phyloP scores from a whole-genome alignment of 2,888 invertebrate genomes.

The Troides helena region DNA sequence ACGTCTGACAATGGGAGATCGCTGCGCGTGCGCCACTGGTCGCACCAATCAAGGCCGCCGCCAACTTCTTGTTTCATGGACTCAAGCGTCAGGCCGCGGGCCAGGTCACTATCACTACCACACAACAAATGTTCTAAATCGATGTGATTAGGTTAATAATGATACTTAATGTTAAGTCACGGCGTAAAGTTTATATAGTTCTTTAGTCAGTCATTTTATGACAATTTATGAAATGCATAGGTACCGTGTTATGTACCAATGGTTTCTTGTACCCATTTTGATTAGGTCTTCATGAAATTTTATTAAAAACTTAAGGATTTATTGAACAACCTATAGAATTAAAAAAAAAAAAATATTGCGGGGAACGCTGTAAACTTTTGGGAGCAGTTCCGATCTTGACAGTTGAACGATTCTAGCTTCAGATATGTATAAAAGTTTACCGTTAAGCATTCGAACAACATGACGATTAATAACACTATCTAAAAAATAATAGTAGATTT shows the following conservation, averaged over 20 bases:
- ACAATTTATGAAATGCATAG: slow-evolving; percentile 70
- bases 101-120: slow-evolving; percentile 72
- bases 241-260: slow-evolving; percentile 72
- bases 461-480: slow-evolving; percentile 44
- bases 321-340: slow-evolving; percentile 32
- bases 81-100: slow-evolving; percentile 76
- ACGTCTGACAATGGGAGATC: slow-evolving; percentile 89
- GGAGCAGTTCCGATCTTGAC: slow-evolving; percentile 34
- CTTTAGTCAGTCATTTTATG: slow-evolving; percentile 77
- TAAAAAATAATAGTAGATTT: slow-evolving; percentile 54
- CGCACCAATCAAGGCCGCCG: slow-evolving; percentile 83
- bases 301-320: slow-evolving; percentile 41
- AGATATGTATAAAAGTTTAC: slow-evolving; percentile 41
- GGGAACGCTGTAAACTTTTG: slow-evolving; percentile 28
- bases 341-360: slow-evolving; percentile 4
- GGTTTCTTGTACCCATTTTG: slow-evolving; percentile 73
- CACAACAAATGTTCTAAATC: slow-evolving; percentile 81
- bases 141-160: slow-evolving; percentile 76
- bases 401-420: slow-evolving; percentile 56
- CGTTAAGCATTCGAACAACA: slow-evolving; percentile 47
- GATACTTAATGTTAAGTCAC: slow-evolving; percentile 72
- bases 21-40: slow-evolving; percentile 81
- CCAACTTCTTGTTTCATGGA: slow-evolving; percentile 84
- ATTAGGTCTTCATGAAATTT: slow-evolving; percentile 57
- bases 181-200: slow-evolving; percentile 70